Conservation (phyloP, 2,888 invertebrate species). For the Dryobota labecula region DNA sequence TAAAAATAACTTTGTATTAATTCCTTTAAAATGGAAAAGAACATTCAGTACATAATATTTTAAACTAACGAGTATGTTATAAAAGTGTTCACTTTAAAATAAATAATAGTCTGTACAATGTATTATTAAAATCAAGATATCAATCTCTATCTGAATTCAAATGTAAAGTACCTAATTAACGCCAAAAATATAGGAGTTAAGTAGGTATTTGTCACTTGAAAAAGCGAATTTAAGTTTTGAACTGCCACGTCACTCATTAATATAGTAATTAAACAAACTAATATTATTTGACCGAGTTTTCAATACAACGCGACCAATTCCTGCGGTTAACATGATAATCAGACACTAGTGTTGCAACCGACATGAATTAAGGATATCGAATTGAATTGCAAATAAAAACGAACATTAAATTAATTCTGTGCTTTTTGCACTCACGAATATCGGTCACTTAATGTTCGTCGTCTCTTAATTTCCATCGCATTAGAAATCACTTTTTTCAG, state of each 20-base stretch:
- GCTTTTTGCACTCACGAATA: conserved; percentile 56
- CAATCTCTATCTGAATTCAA: conserved; percentile 36
- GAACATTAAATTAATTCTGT: conserved; percentile 59
- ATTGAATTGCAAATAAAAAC: conserved; percentile 66
- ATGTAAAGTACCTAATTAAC: conserved; percentile 34
- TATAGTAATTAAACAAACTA: conserved; percentile 26
- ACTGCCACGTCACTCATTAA: conserved; percentile 6
- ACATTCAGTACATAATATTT: conserved; percentile 15
- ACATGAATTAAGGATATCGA: conserved; percentile 65
- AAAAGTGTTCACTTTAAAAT: conserved; percentile 25
- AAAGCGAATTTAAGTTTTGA: neutral
- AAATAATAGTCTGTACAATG: conserved; percentile 17
- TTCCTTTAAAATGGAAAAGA: conserved; percentile 12
- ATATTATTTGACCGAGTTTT: conserved; percentile 50
- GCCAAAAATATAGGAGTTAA: conserved; percentile 7
- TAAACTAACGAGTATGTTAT: conserved; percentile 16
- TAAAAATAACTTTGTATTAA: neutral
- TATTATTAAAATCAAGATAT: conserved; percentile 40
- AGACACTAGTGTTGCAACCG: conserved; percentile 62
- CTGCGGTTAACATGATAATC: conserved; percentile 64
- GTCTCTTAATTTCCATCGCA: conserved; percentile 58
- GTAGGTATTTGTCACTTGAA: conserved; percentile 10
- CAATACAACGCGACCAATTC: conserved; percentile 44
- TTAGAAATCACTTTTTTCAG: conserved; percentile 60
- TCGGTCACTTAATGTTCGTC: conserved; percentile 55